Conservation (phyloP, 2,113 vertebrate species). For the Scartelaos histophorus region DNA sequence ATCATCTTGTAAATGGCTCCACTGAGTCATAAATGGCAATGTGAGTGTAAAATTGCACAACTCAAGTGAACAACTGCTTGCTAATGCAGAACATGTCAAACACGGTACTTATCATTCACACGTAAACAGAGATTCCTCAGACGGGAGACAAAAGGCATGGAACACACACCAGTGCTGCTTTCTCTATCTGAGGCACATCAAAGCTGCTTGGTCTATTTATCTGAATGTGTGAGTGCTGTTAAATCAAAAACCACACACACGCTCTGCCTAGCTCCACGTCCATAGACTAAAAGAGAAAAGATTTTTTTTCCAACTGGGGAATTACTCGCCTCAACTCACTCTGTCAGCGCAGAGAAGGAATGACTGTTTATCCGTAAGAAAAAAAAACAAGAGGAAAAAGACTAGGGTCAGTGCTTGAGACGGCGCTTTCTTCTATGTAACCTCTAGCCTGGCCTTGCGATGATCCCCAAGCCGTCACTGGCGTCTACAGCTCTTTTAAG, state of each 20-base stretch:
- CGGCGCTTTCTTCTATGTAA: slow-evolving; percentile 68
- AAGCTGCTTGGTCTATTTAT: slow-evolving; percentile 65
- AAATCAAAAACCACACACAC: slow-evolving; percentile 63
- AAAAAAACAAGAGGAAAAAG: slow-evolving; percentile 24
- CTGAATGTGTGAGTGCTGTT: slow-evolving; percentile 52
- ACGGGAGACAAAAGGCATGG: slow-evolving; percentile 53
- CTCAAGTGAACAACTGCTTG: slow-evolving; percentile 31
- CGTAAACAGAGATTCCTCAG: slow-evolving; percentile 25
- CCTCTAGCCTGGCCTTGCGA: slow-evolving; percentile 44
- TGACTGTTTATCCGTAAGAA: slow-evolving; percentile 56
- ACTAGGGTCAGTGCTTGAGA: slow-evolving; percentile 63
- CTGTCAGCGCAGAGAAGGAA: slow-evolving; percentile 50
- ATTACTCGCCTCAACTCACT: slow-evolving; percentile 64
- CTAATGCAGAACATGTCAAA: slow-evolving; percentile 48
- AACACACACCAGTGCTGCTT: slow-evolving; percentile 58
- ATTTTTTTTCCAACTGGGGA: slow-evolving; percentile 60
- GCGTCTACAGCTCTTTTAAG: slow-evolving; percentile 13
- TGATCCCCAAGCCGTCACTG: slow-evolving; percentile 28
- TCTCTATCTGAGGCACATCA: slow-evolving; percentile 58
- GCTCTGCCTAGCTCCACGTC: slow-evolving; percentile 42
- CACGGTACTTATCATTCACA: slow-evolving; percentile 39
- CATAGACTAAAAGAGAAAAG: slow-evolving; percentile 34
- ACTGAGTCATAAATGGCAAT: slow-evolving; percentile 2
- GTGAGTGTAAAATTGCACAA: slow-evolving; percentile 4
- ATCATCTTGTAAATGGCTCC: background rate